Percentiles rank a stretch among this genome's conserved stretches.
phyloP scores from a whole-genome alignment of 2,888 invertebrate genomes.

The Nasonovia ribisnigri region DNA sequence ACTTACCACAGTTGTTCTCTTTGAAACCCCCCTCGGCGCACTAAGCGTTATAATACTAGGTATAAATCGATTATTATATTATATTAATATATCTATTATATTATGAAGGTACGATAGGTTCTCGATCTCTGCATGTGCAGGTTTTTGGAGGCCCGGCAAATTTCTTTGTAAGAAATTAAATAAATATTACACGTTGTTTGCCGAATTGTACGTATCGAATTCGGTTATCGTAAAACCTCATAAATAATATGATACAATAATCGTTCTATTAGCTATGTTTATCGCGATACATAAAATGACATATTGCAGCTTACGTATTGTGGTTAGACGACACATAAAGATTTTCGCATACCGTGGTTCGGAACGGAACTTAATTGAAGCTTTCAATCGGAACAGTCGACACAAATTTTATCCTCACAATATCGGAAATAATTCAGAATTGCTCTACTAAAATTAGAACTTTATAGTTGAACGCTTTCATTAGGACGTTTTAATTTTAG shows the following conservation, averaged over 20 bases:
- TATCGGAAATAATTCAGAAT: not conserved
- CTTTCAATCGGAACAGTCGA: not conserved
- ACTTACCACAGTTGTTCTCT: not conserved
- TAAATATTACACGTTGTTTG: not conserved
- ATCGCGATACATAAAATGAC: not conserved
- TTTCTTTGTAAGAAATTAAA: not conserved
- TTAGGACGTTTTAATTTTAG: not conserved
- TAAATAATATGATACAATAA: not conserved
- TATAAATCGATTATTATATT: not conserved
- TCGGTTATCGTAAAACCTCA: not conserved
- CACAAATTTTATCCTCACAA: not conserved
- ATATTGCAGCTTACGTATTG: not conserved
- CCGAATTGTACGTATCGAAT: not conserved
- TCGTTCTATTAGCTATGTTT: not conserved
- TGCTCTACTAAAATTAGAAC: not conserved
- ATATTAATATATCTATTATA: not conserved
- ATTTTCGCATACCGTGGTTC: not conserved
- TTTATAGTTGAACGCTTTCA: not conserved
- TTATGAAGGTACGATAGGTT: not conserved
- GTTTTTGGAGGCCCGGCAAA: not conserved
- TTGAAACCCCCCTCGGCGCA: not conserved
- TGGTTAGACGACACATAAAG: not conserved
- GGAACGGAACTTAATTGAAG: not conserved
- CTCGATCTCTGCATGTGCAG: not conserved
- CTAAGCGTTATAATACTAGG: not conserved